Base-by-base conservation (phyloP, 2,888 invertebrate genomes). In the Agrotis ipsilon region DNA sequence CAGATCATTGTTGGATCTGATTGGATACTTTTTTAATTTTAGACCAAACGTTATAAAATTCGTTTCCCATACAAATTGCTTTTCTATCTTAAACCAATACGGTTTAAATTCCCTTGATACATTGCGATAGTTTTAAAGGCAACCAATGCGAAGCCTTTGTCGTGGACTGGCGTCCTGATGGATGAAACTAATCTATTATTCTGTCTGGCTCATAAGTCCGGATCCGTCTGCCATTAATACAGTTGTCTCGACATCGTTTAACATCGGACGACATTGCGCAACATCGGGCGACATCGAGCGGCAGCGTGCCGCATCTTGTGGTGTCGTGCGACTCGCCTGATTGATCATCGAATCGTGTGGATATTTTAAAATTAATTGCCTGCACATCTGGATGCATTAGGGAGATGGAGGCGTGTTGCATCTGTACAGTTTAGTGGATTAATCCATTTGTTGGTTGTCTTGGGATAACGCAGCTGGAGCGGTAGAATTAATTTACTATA, bases 181-280 rank as follows among this genome's bases (percentile, higher is more conserved):
- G 86, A 90, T 89, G 86, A 80, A 75, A 74, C 82, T 85, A 87
- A 90, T 90, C 84, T 84, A 84, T 88, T 84, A 87, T 82, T 83
- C 82, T 82, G 86, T 86, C 85, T 82, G 82, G 80, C 85, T 87
- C 87, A 84, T 86, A 86, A 86, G 87, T 87, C 81, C 75, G 79
- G 81, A 81, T 79, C 67, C 73, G 69, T 82, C 73, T 69, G 72
- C 84, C 88, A 87, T 88, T 88, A 87, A 88, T 88, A 88, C 76
- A 82, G 70, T 81, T 80, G 85, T 85, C 81, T 68, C 68, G 68
- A 61, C 57, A 61, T 66, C 71, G 65, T 63, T 62, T 65, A 58
- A 54, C 68, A 43, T 63, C 68, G 71, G 54, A 16, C 39, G 24
- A 58, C 58, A 64, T 73, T 61, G 63, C 16, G 57, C 68, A 46